phyloP scores from a whole-genome alignment of 1,140 invertebrate species.

The Drosophila quadrilineata region DNA sequence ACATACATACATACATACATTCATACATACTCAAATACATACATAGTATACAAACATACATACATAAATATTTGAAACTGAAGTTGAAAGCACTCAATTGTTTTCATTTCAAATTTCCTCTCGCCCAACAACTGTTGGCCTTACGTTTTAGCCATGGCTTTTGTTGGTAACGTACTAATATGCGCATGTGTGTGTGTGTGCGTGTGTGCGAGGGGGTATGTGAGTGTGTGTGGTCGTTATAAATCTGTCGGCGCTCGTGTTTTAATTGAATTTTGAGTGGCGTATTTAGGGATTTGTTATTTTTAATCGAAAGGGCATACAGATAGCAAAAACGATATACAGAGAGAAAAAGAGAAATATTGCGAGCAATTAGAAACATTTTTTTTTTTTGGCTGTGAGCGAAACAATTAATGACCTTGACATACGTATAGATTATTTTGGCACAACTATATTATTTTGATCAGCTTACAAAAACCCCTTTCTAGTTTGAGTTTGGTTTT shows the following conservation, averaged over 20 bases:
- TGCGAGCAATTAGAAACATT: slow-evolving; percentile 29
- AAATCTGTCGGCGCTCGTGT: slow-evolving; percentile 65
- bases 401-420: slow-evolving; percentile 12
- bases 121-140: background rate
- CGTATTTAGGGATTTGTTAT: slow-evolving; percentile 77
- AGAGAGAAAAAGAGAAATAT: background rate
- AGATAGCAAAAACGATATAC: background rate
- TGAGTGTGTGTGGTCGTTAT: slow-evolving; percentile 22
- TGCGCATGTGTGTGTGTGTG: background rate
- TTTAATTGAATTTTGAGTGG: slow-evolving; percentile 79
- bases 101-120: slow-evolving; percentile 15
- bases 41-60: too few relatives aligned
- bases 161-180: slow-evolving; percentile 37
- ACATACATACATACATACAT: too few relatives aligned
- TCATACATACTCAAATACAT: too few relatives aligned
- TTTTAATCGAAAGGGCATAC: slow-evolving; percentile 68
- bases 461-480: too few relatives aligned
- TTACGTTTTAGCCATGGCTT: slow-evolving; percentile 42
- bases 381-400: slow-evolving; percentile 28
- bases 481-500: background rate
- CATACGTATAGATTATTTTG: background rate
- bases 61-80: slow-evolving; percentile 47
- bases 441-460: too few relatives aligned
- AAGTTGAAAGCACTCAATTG: slow-evolving; percentile 34
- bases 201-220: background rate